Evolutionary conservation across 2,797 vertebrate species (phyloP).

Genomic region (Smutsia temminckii): DNA sequence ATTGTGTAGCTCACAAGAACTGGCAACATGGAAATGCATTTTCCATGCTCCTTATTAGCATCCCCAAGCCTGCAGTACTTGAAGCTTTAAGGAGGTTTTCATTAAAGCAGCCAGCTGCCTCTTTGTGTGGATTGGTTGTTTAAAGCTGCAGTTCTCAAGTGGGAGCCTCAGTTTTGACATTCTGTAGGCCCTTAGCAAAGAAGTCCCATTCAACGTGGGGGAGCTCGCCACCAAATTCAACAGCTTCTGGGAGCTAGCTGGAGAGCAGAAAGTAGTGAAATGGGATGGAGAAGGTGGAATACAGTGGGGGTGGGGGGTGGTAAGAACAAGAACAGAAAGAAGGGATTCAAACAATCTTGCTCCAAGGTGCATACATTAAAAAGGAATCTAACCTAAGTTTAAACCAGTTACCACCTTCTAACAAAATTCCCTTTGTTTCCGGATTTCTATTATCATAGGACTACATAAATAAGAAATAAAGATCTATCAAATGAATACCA

Average conservation of each 20-base stretch:
- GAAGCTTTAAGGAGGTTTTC: slow-evolving; percentile 86
- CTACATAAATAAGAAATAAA: slow-evolving; percentile 69
- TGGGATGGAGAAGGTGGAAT: not conserved
- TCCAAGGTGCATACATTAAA: slow-evolving; percentile 82
- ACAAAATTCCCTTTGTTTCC: slow-evolving; percentile 69
- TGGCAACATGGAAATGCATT: slow-evolving; percentile 84
- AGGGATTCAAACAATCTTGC: slow-evolving; percentile 80
- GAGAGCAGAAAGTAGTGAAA: slow-evolving; percentile 71
- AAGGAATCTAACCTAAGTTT: slow-evolving; percentile 57
- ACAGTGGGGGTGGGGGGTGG: too few species aligned
- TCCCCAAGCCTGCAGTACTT: slow-evolving; percentile 83
- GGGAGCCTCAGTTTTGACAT: slow-evolving; percentile 84
- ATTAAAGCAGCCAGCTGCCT: slow-evolving; percentile 87
- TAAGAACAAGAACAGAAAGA: not conserved
- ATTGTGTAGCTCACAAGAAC: slow-evolving; percentile 82
- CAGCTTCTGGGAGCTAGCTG: slow-evolving; percentile 71
- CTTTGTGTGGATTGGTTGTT: slow-evolving; percentile 85
- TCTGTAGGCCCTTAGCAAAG: slow-evolving; percentile 85
- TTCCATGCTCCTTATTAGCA: slow-evolving; percentile 83
- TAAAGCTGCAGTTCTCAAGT: slow-evolving; percentile 84
- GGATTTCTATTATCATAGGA: slow-evolving; percentile 70
- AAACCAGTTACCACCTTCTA: slow-evolving; percentile 60
- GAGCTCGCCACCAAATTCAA: slow-evolving; percentile 76
- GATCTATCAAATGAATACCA: slow-evolving; percentile 37
- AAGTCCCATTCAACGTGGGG: slow-evolving; percentile 82